Conservation (phyloP, 2,113 vertebrate species). For the Sporophila hypoxantha region DNA sequence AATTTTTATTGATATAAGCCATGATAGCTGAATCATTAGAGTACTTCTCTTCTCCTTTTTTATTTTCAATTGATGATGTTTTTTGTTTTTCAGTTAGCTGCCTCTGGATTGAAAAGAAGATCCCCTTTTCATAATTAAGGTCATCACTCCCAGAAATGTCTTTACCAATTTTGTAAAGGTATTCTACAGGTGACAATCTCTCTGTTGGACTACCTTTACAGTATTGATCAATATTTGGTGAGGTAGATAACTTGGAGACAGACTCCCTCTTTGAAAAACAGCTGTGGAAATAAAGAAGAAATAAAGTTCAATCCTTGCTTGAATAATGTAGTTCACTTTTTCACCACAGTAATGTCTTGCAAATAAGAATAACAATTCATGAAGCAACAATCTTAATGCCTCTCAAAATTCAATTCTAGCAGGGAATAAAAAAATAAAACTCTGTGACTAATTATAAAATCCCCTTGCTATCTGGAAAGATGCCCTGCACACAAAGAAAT, state of each 20-base stretch:
- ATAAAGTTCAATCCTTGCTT: background rate
- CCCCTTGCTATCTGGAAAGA: background rate
- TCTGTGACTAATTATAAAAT: background rate
- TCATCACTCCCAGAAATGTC: background rate
- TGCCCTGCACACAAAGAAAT: background rate
- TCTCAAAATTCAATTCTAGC: background rate
- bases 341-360: background rate
- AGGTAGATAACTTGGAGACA: constrained; percentile 66
- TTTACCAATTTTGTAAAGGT: constrained; percentile 47
- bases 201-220: constrained; percentile 28
- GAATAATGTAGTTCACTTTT: background rate
- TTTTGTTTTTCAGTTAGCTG: constrained; percentile 45
- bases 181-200: constrained; percentile 69
- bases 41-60: background rate
- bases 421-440: background rate
- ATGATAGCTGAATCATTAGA: background rate
- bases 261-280: constrained; percentile 72
- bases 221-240: constrained; percentile 21
- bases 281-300: constrained; percentile 63
- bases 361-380: background rate
- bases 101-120: constrained; percentile 40
- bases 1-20: constrained; percentile 23
- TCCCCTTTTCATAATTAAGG: constrained; percentile 51
- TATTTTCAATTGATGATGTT: background rate
- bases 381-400: background rate